phyloP scores from a whole-genome alignment of 1,140 invertebrate species.

The Frieseomelitta varia region DNA sequence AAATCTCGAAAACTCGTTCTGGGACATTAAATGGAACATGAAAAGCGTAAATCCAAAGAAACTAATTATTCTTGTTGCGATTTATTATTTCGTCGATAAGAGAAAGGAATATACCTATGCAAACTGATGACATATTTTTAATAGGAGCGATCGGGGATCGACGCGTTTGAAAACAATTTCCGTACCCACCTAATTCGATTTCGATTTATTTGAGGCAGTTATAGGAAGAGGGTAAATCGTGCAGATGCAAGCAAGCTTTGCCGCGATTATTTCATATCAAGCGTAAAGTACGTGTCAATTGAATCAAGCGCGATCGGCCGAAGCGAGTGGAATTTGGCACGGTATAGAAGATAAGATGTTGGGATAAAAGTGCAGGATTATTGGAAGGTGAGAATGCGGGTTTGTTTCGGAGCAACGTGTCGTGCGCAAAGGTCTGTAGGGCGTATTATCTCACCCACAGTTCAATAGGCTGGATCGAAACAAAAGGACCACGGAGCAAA shows the following conservation, averaged over 20 bases:
- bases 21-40: too few species aligned
- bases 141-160: not conserved
- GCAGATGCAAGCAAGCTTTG: conserved; percentile 8
- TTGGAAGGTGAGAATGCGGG: conserved; percentile 71
- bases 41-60: not conserved
- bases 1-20: too few species aligned
- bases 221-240: not conserved
- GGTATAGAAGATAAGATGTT: conserved; percentile 30
- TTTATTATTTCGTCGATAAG: not conserved
- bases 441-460: conserved; percentile 76
- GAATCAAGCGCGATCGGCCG: conserved; percentile 46
- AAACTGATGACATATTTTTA: not conserved
- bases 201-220: not conserved
- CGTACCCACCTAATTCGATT: not conserved
- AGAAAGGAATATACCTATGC: not conserved
- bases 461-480: conserved; percentile 79
- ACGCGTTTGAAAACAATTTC: not conserved
- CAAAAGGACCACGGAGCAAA: conserved; percentile 77
- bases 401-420: conserved; percentile 74
- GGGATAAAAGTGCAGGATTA: conserved; percentile 68
- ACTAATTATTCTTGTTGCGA: not conserved
- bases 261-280: conserved; percentile 52
- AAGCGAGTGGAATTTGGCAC: conserved; percentile 34
- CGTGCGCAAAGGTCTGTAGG: conserved; percentile 61
- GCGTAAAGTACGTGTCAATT: conserved; percentile 57